Evolutionary conservation across 2,888 invertebrate genomes (phyloP).

Genomic region (Chymomyza fuscimana): DNA sequence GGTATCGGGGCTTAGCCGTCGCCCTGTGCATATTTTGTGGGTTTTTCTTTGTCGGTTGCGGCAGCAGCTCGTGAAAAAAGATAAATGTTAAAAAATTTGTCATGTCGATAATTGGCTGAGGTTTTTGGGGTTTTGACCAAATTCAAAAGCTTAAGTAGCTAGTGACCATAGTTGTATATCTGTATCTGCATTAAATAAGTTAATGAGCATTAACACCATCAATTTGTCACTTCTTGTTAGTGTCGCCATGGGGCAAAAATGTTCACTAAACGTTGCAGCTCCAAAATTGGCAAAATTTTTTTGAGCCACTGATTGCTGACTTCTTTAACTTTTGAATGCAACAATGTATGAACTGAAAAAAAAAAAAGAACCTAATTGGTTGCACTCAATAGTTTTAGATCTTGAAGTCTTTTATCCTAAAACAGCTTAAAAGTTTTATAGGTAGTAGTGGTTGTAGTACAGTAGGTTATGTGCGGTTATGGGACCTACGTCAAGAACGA

Average conservation of each 20-base stretch:
- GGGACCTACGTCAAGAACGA: too few relatives aligned
- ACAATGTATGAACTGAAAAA: background rate
- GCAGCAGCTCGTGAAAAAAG: constrained; percentile 27
- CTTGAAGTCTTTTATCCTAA: too few relatives aligned
- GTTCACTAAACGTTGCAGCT: background rate
- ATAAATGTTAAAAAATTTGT: constrained; percentile 65
- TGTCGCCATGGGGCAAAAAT: constrained; percentile 48
- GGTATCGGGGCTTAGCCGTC: constrained; percentile 27
- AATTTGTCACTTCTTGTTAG: constrained; percentile 78
- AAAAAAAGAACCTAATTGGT: background rate
- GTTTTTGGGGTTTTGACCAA: constrained; percentile 42
- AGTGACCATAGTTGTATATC: constrained; percentile 23
- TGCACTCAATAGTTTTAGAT: background rate
- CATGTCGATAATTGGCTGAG: constrained; percentile 76
- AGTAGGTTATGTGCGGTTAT: too few relatives aligned
- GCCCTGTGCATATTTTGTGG: constrained; percentile 52
- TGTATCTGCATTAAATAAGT: constrained; percentile 58
- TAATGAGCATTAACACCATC: constrained; percentile 78
- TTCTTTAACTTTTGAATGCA: background rate
- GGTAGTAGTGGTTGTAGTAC: too few relatives aligned
- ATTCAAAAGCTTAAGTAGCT: constrained; percentile 26
- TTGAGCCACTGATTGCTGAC: background rate
- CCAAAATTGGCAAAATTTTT: background rate
- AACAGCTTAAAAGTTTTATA: too few relatives aligned
- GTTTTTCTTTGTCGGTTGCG: constrained; percentile 38